Conservation (phyloP, 2,888 invertebrate genomes). For the Agrochola litura region DNA sequence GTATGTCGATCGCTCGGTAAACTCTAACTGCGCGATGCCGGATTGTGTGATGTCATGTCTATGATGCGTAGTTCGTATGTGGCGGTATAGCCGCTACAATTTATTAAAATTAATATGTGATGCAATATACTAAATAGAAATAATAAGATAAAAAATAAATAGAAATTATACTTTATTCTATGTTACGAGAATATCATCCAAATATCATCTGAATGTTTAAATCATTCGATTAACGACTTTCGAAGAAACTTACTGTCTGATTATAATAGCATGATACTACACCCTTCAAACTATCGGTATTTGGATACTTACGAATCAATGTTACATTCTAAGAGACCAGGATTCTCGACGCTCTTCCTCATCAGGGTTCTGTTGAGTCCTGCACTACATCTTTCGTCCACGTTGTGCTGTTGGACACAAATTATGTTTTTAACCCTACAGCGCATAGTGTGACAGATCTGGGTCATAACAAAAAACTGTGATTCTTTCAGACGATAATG, state of each 20-base stretch:
- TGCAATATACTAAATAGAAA: no score
- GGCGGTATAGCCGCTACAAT: no score
- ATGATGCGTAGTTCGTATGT: no score
- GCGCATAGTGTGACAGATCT: not conserved
- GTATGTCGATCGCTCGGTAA: no score
- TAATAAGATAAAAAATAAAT: no score
- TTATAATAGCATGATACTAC: not conserved
- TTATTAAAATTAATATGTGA: no score
- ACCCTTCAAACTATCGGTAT: not conserved
- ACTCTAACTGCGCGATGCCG: no score
- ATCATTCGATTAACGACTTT: not conserved
- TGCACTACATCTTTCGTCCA: constrained; percentile 91
- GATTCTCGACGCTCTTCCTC: constrained; percentile 91
- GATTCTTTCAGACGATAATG: not conserved
- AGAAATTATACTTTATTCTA: no score
- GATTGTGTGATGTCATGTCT: no score
- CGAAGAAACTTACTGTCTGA: not conserved
- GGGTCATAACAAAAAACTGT: not conserved
- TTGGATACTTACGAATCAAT: constrained; percentile 92
- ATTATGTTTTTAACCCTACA: no score
- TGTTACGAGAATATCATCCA: no score
- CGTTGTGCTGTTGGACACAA: constrained; percentile 81
- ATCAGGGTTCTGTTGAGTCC: constrained; percentile 94
- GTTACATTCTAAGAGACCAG: constrained; percentile 94
- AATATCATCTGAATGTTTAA: constrained; percentile 84